A percentile compares a stretch with the other conserved stretches of the same genome.
Conservation (phyloP, 2,797 vertebrate genomes). For the Myotis planiceps region DNA sequence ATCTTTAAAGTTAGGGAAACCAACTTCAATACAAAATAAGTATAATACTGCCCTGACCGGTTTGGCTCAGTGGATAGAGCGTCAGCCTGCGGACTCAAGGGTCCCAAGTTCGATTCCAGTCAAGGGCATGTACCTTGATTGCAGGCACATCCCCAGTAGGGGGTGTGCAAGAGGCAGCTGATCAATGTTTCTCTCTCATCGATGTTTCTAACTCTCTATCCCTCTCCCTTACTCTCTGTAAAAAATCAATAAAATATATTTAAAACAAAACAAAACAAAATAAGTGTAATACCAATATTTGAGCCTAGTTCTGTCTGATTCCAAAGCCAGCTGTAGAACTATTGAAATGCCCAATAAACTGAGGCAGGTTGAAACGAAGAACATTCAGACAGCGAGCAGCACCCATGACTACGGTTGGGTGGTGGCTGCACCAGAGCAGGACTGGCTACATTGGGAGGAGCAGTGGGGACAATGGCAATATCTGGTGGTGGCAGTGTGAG, state of each 20-base stretch:
- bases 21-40: neutral
- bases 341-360: neutral
- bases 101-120: too few species aligned
- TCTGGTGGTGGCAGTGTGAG: neutral
- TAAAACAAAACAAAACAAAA: neutral
- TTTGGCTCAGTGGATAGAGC: too few species aligned
- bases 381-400: neutral
- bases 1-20: conserved; percentile 5
- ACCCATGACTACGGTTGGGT: neutral
- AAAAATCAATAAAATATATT: too few species aligned
- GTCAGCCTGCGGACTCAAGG: too few species aligned
- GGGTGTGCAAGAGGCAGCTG: too few species aligned
- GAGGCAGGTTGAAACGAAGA: neutral
- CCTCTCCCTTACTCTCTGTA: too few species aligned
- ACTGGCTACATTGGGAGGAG: neutral
- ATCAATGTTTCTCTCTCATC: too few species aligned
- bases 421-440: neutral
- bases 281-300: neutral
- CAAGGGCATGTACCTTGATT: too few species aligned
- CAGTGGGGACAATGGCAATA: neutral
- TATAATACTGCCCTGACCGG: neutral
- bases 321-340: neutral
- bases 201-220: too few species aligned
- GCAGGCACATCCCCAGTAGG: too few species aligned
- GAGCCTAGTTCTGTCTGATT: neutral